Evolutionary conservation across 1,140 invertebrate species (phyloP).

Genomic region (Hypothenemus hampei): DNA sequence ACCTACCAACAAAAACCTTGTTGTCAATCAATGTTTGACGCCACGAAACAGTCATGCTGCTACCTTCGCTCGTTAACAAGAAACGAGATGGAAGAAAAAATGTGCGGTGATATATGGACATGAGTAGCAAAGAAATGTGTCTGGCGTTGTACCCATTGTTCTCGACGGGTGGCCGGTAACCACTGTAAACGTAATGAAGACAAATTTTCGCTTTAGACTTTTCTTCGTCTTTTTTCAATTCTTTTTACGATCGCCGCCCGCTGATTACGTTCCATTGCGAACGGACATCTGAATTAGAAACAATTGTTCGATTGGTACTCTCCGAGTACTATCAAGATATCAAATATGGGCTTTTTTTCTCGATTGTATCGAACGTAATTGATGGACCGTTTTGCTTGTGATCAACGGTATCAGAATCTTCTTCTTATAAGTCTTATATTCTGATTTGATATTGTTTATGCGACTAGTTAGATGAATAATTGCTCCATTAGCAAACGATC

Average conservation of each 20-base stretch:
- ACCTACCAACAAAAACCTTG: too few relatives aligned
- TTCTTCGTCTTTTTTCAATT: slow-evolving; percentile 18
- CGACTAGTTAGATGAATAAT: too few relatives aligned
- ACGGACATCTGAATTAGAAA: slow-evolving; percentile 32
- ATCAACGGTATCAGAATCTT: background rate
- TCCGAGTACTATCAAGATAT: slow-evolving; percentile 21
- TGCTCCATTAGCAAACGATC: too few relatives aligned
- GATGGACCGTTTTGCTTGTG: slow-evolving; percentile 10
- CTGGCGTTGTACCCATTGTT: slow-evolving; percentile 33
- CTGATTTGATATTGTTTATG: background rate
- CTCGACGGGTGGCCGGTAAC: slow-evolving; percentile 34
- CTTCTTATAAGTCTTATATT: background rate
- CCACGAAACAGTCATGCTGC: too few relatives aligned
- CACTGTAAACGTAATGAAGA: slow-evolving; percentile 33
- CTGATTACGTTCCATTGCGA: slow-evolving; percentile 31
- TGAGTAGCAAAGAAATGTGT: slow-evolving; percentile 26
- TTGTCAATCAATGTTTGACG: too few relatives aligned
- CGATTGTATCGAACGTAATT: slow-evolving; percentile 21
- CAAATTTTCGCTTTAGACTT: slow-evolving; percentile 32
- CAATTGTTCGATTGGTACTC: slow-evolving; percentile 23
- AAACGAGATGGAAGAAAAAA: too few relatives aligned
- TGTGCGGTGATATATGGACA: slow-evolving; percentile 30
- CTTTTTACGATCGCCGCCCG: slow-evolving; percentile 22
- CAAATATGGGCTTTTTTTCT: too few relatives aligned
- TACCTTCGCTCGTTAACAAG: too few relatives aligned